phyloP scores from a whole-genome alignment of 2,888 invertebrate genomes.

The Toxonevra muliebris region DNA sequence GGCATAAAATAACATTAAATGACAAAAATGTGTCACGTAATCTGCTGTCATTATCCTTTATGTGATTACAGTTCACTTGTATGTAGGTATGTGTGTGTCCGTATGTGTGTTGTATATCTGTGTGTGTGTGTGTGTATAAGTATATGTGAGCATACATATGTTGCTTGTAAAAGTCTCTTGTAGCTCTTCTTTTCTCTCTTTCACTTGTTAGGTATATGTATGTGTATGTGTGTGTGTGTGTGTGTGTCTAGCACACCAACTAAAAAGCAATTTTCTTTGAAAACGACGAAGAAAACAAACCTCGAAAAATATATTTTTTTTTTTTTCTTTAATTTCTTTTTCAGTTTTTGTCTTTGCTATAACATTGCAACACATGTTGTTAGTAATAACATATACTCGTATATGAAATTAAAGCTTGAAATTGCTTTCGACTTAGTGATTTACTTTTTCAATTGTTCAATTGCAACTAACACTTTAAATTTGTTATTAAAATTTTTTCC shows the following conservation, averaged over 20 bases:
- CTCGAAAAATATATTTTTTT: too few relatives aligned
- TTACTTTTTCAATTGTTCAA: too few relatives aligned
- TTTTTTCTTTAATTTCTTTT: too few relatives aligned
- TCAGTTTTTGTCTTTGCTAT: too few relatives aligned
- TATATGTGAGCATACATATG: conserved; percentile 2
- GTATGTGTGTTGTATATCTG: conserved; percentile 4
- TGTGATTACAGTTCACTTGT: conserved; percentile 34
- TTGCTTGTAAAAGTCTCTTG: not conserved
- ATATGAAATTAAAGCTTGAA: too few relatives aligned
- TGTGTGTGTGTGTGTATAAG: conserved; percentile 14
- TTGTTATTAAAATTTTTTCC: too few relatives aligned
- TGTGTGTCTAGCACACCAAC: not conserved
- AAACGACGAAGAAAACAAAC: too few relatives aligned
- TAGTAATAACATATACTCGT: too few relatives aligned
- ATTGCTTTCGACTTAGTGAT: too few relatives aligned
- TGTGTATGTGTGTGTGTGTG: not conserved
- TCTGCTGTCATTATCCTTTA: conserved; percentile 38
- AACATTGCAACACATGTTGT: too few relatives aligned
- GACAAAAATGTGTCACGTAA: conserved; percentile 40
- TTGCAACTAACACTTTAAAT: too few relatives aligned
- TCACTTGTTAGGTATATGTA: conserved; percentile 1
- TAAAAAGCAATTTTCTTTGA: too few relatives aligned
- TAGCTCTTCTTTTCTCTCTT: not conserved
- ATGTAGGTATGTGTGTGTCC: not conserved
- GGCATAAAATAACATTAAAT: conserved; percentile 8